These are phyloP conservation scores for Euura saliciscinereae DNA, from an alignment of 1,140 invertebrate genomes.

Conservation along the genomic window DNA sequence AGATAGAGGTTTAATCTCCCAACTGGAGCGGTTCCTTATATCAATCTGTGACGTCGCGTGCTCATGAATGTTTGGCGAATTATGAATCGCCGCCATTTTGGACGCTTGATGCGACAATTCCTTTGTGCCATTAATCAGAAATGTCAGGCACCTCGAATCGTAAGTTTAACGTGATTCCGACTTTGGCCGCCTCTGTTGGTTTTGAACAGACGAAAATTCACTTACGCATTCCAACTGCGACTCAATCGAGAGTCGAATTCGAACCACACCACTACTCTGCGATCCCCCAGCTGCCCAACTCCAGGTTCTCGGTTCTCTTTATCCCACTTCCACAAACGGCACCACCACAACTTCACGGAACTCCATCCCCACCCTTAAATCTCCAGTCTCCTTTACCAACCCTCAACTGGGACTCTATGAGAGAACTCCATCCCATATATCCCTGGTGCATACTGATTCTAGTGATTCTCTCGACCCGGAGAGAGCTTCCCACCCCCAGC, in stretches of 20 bases:
- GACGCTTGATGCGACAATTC: neutral
- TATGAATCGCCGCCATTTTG: neutral
- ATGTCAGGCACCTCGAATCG: neutral
- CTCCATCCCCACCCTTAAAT: neutral
- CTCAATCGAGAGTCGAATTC: constrained; percentile 7
- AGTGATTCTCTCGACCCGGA: neutral
- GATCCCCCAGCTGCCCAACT: neutral
- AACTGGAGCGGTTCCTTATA: too few relatives aligned
- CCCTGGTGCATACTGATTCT: neutral
- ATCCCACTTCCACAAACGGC: neutral
- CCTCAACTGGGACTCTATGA: neutral
- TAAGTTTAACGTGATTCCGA: neutral
- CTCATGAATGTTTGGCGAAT: too few relatives aligned
- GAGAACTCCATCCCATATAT: neutral
- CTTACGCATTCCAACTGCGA: constrained; percentile 6
- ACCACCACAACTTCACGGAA: neutral
- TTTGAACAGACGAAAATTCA: neutral
- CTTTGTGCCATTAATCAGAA: neutral
- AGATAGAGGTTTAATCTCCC: too few relatives aligned
- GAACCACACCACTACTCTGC: neutral
- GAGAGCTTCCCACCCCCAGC: neutral
- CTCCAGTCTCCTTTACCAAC: neutral
- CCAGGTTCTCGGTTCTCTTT: neutral
- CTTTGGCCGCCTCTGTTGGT: neutral
- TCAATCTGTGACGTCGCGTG: too few relatives aligned